Conservation (phyloP, 1,140 invertebrate species). For the Leucophenga varia region DNA sequence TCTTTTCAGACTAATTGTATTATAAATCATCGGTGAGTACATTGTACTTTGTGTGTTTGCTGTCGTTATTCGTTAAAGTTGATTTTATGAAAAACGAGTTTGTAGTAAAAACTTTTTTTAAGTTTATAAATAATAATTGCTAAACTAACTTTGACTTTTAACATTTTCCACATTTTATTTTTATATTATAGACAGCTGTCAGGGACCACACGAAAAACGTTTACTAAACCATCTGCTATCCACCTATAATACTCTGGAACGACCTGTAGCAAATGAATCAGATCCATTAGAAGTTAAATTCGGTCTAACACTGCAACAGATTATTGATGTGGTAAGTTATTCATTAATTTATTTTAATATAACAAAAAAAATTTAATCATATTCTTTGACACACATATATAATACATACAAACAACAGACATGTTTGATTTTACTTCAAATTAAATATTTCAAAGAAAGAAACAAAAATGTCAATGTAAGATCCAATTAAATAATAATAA, state of each 20-base stretch:
- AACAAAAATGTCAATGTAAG: background rate
- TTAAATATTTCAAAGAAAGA: background rate
- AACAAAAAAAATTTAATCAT: background rate
- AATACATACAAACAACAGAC: background rate
- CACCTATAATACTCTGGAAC: slow-evolving; percentile 93
- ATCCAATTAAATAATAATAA: background rate
- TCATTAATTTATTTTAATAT: slow-evolving; percentile 8
- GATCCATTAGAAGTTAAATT: slow-evolving; percentile 91
- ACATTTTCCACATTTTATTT: too few relatives aligned
- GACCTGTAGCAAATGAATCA: slow-evolving; percentile 94
- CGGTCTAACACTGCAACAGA: slow-evolving; percentile 95
- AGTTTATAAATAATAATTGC: too few relatives aligned
- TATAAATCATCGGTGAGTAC: too few relatives aligned
- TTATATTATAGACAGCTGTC: slow-evolving; percentile 66
- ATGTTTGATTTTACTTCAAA: background rate
- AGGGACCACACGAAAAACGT: slow-evolving; percentile 86
- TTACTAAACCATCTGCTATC: slow-evolving; percentile 85
- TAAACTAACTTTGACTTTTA: too few relatives aligned
- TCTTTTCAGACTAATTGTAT: too few relatives aligned
- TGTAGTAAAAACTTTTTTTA: too few relatives aligned
- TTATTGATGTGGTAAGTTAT: slow-evolving; percentile 99
- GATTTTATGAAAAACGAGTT: too few relatives aligned
- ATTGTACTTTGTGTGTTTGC: too few relatives aligned
- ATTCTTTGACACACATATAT: background rate
- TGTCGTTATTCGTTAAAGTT: too few relatives aligned